Evolutionary conservation across 2,797 vertebrate genomes (phyloP).

Genomic region (Hafferia zeledoni): DNA sequence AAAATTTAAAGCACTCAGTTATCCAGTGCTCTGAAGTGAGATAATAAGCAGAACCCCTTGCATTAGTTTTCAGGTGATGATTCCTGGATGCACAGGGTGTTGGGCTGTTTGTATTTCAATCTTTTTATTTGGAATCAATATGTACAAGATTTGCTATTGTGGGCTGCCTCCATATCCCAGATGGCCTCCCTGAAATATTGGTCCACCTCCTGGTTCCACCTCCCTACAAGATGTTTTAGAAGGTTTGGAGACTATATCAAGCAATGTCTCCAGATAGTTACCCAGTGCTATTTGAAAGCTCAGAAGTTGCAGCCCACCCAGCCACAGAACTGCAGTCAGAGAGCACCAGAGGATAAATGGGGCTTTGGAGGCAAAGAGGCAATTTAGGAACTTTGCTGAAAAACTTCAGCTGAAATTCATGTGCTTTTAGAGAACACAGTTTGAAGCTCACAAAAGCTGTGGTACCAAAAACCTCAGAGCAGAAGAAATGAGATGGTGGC

Average conservation of each 20-base stretch:
- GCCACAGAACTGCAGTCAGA: not conserved
- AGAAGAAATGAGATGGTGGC: not conserved
- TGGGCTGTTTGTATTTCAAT: not conserved
- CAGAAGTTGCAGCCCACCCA: not conserved
- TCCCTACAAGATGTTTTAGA: slow-evolving; percentile 29
- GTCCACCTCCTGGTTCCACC: slow-evolving; percentile 18
- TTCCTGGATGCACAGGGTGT: not conserved
- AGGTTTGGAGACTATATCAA: not conserved
- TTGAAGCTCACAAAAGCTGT: not conserved
- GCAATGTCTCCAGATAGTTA: not conserved
- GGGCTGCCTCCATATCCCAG: not conserved
- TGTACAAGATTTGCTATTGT: not conserved
- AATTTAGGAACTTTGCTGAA: slow-evolving; percentile 12
- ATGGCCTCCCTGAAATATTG: slow-evolving; percentile 19
- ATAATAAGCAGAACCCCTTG: not conserved
- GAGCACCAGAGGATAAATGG: not conserved
- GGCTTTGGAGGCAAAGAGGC: not conserved
- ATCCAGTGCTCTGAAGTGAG: not conserved
- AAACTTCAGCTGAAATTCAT: slow-evolving; percentile 13
- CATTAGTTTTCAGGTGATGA: not conserved
- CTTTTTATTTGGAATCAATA: not conserved
- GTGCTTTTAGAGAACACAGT: not conserved
- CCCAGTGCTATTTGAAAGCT: not conserved
- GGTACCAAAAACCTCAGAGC: not conserved
- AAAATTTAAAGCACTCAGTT: not conserved